A percentile compares a stretch with the other conserved stretches of the same genome.
phyloP scores from a whole-genome alignment of 2,888 invertebrate species.

The Bugula neritina region DNA sequence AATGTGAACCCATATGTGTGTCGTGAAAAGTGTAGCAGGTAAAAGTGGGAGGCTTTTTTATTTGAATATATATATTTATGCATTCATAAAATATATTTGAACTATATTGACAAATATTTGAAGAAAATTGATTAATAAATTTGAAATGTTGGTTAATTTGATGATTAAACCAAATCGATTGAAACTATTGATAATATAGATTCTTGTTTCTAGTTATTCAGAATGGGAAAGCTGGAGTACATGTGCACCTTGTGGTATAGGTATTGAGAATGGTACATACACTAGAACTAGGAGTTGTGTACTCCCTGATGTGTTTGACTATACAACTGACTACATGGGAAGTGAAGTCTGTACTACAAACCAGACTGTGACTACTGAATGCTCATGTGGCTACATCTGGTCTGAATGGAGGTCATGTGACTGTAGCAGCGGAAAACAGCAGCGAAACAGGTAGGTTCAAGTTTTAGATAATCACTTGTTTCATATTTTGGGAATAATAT shows the following conservation, averaged over 20 bases:
- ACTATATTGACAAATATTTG: too few species aligned
- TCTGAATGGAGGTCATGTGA: conserved; percentile 19
- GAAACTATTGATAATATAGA: too few species aligned
- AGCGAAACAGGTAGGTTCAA: conserved; percentile 7
- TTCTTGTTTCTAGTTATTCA: neutral
- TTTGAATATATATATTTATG: too few species aligned
- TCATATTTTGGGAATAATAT: too few species aligned
- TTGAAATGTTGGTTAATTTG: too few species aligned
- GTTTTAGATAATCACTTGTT: too few species aligned
- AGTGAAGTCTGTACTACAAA: neutral
- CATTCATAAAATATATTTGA: too few species aligned
- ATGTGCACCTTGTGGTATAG: conserved; percentile 19
- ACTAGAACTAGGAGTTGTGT: conserved; percentile 6
- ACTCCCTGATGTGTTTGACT: neutral
- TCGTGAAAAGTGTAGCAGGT: conserved; percentile 4
- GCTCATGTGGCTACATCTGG: conserved; percentile 13
- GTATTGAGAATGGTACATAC: neutral
- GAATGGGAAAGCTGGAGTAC: neutral
- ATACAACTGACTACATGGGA: neutral
- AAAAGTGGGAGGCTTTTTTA: too few species aligned
- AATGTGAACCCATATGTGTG: neutral
- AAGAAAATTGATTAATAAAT: too few species aligned
- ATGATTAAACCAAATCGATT: too few species aligned
- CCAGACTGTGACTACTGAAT: neutral
- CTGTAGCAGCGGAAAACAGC: conserved; percentile 2